Conservation (phyloP, 2,888 invertebrate genomes). For the Limenitis camilla region DNA sequence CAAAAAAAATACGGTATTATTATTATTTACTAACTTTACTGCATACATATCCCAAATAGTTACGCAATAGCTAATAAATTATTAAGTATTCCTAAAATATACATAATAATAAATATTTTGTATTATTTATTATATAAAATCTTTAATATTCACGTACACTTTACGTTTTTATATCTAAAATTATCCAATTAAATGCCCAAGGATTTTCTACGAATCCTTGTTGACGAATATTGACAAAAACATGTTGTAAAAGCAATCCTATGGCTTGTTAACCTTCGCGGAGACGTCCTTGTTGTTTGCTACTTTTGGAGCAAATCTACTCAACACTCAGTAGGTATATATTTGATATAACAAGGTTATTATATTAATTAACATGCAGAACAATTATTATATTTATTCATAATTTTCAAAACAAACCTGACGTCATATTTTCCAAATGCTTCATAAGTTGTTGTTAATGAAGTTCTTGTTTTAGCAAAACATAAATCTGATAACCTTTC, state of each 20-base stretch:
- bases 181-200: slow-evolving; percentile 9
- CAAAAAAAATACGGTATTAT: too few species aligned
- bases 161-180: background rate
- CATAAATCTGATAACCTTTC: background rate
- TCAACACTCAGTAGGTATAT: slow-evolving; percentile 25
- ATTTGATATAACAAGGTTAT: slow-evolving; percentile 29
- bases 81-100: too few species aligned
- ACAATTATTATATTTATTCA: slow-evolving; percentile 25
- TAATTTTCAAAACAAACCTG: slow-evolving; percentile 6
- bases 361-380: slow-evolving; percentile 26
- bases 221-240: slow-evolving; percentile 19
- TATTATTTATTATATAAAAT: too few species aligned
- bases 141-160: too few species aligned
- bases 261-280: slow-evolving; percentile 25
- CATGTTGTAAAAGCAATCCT: slow-evolving; percentile 24
- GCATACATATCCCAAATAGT: too few species aligned
- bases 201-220: slow-evolving; percentile 15
- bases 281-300: slow-evolving; percentile 27
- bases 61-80: too few species aligned
- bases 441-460: background rate
- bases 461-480: background rate
- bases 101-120: too few species aligned
- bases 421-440: slow-evolving; percentile 10
- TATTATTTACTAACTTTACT: too few species aligned
- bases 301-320: slow-evolving; percentile 28